These are phyloP conservation scores for Bovichtus diacanthus DNA, from an alignment of 2,797 vertebrate species.

Conservation along the genomic window DNA sequence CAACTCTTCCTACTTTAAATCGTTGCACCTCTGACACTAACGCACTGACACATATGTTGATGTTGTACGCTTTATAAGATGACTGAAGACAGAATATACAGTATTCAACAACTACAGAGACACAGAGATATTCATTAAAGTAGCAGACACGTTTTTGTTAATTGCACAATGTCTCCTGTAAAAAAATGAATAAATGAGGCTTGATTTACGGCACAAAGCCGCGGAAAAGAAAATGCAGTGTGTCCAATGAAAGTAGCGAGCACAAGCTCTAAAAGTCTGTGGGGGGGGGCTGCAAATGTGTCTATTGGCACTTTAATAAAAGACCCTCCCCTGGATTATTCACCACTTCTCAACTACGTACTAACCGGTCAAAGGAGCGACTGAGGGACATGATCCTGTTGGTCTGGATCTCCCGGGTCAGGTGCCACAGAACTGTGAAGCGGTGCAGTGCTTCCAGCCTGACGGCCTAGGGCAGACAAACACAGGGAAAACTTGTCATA, in stretches of 20 bases:
- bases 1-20: conserved; percentile 12
- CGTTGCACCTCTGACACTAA: neutral
- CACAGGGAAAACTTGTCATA: conserved; percentile 11
- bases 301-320: no score
- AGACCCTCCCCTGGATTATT: neutral
- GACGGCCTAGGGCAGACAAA: conserved; percentile 73
- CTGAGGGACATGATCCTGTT: conserved; percentile 91
- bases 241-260: no score
- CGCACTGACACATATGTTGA: neutral
- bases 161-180: no score
- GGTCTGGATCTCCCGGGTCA: conserved; percentile 94
- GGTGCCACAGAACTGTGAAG: conserved; percentile 97
- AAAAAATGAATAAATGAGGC: no score
- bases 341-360: conserved; percentile 7
- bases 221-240: no score
- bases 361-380: conserved; percentile 96
- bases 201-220: no score
- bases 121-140: neutral
- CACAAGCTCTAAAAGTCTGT: no score
- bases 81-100: neutral
- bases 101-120: neutral
- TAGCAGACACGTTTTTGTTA: no score
- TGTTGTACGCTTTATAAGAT: neutral
- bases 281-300: no score
- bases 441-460: conserved; percentile 94